Conservation (phyloP, 2,113 vertebrate genomes). For the Oceanodroma tethys region DNA sequence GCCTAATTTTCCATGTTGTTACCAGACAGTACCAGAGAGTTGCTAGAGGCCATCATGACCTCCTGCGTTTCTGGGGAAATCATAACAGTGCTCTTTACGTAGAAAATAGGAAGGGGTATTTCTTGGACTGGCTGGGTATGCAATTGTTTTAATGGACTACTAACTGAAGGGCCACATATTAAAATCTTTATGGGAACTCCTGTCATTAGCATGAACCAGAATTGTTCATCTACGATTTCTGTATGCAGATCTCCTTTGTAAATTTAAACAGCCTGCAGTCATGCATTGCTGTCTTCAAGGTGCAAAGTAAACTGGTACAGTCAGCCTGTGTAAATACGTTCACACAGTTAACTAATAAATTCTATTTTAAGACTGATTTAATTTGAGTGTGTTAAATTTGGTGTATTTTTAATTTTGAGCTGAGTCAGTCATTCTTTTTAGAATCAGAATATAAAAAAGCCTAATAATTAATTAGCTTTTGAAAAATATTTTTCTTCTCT, state of each 20-base stretch:
- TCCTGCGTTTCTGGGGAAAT: neutral
- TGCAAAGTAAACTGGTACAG: neutral
- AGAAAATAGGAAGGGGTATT: neutral
- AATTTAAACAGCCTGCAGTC: neutral
- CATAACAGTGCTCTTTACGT: neutral
- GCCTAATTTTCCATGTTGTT: neutral
- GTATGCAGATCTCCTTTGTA: neutral
- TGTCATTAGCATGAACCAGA: neutral
- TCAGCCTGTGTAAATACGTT: neutral
- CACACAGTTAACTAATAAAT: neutral
- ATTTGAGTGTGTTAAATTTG: neutral
- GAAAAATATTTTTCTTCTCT: neutral
- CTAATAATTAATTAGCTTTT: neutral
- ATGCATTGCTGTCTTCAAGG: neutral
- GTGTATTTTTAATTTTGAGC: neutral
- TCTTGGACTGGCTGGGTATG: neutral
- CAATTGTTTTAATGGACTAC: neutral
- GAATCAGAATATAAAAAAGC: neutral
- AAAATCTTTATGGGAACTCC: neutral
- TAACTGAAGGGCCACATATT: neutral
- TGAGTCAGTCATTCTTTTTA: neutral
- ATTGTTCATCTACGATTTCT: neutral
- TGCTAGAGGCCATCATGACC: neutral
- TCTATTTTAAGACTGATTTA: neutral
- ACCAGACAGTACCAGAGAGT: neutral